phyloP scores from a whole-genome alignment of 1,140 invertebrate genomes.

The Ips nitidus region DNA sequence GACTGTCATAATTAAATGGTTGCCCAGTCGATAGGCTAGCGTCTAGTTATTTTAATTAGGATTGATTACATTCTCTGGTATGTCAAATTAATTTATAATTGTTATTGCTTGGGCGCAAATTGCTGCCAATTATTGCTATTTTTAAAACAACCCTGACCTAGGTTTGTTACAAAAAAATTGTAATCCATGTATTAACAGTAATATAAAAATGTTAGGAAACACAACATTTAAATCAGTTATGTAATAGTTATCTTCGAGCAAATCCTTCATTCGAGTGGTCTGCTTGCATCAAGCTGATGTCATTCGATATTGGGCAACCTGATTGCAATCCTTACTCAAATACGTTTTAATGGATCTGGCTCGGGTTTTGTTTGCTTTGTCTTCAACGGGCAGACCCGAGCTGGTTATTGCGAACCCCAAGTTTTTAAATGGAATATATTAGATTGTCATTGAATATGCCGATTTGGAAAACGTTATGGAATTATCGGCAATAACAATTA shows the following conservation, averaged over 20 bases:
- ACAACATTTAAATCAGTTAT: no score
- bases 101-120: no score
- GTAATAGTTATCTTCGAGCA: background rate
- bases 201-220: no score
- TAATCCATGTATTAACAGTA: no score
- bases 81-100: no score
- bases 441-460: no score
- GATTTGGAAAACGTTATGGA: no score
- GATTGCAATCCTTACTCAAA: constrained; percentile 19
- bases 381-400: constrained; percentile 3
- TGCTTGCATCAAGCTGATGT: constrained; percentile 18
- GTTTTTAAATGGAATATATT: no score
- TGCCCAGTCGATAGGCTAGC: constrained; percentile 8
- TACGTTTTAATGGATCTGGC: constrained; percentile 31
- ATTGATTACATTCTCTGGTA: constrained; percentile 1
- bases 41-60: constrained; percentile 22
- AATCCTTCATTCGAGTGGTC: constrained; percentile 1
- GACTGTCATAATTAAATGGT: constrained; percentile 26
- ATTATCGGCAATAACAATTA: no score
- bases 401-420: background rate
- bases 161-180: no score
- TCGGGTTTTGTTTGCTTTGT: constrained; percentile 29
- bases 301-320: constrained; percentile 29
- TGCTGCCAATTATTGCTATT: no score
- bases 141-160: no score